phyloP scores from a whole-genome alignment of 2,113 vertebrate species.

The Speoplatyrhinus poulsoni region DNA sequence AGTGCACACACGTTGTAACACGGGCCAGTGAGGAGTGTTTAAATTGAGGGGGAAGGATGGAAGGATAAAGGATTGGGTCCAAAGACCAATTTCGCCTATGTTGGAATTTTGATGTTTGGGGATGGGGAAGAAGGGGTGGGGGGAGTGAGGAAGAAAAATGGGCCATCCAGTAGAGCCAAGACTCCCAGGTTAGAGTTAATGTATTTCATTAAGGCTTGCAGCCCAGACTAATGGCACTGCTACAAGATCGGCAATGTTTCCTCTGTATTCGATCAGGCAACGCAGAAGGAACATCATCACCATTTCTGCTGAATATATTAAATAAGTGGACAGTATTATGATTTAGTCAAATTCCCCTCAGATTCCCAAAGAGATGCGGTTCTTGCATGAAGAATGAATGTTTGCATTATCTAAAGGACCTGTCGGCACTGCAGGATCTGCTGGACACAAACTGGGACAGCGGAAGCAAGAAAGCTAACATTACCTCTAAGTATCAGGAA shows the following conservation, averaged over 20 bases:
- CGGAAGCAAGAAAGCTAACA: constrained; percentile 7
- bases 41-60: constrained; percentile 15
- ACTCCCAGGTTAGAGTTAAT: constrained; percentile 32
- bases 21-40: constrained; percentile 42
- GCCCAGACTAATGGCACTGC: constrained; percentile 31
- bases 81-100: constrained; percentile 49
- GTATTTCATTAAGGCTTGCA: constrained; percentile 44
- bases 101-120: constrained; percentile 24
- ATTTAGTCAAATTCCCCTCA: not conserved
- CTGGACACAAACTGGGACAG: not conserved
- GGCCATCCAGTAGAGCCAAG: constrained; percentile 25
- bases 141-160: constrained; percentile 44
- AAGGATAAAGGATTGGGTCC: constrained; percentile 44
- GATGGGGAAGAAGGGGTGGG: constrained; percentile 1
- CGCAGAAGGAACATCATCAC: constrained; percentile 23
- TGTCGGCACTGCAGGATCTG: not conserved
- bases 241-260: constrained; percentile 20
- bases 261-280: constrained; percentile 13
- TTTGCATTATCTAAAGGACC: not conserved
- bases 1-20: constrained; percentile 34
- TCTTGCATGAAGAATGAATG: not conserved
- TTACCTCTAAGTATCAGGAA: not conserved
- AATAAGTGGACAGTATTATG: constrained; percentile 3
- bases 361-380: not conserved
- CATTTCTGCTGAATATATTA: constrained; percentile 13